These are phyloP conservation scores for Zaprionus camerounensis DNA, from an alignment of 1,140 invertebrate species.

Conservation along the genomic window DNA sequence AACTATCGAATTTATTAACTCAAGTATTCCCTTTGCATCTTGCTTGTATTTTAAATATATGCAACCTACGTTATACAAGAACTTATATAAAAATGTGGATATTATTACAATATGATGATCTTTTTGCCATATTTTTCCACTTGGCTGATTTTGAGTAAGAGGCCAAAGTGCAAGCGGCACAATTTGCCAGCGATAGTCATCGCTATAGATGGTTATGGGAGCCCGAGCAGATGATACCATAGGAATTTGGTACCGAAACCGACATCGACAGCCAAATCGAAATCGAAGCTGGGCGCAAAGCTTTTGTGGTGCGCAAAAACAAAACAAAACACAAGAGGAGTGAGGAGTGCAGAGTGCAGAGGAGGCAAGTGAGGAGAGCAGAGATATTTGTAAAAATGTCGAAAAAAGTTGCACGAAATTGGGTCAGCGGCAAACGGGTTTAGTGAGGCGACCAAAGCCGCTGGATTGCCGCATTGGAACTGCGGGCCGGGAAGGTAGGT, in stretches of 20 bases:
- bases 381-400: conserved; percentile 68
- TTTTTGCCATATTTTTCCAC: conserved; percentile 5
- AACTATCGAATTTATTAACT: too few relatives aligned
- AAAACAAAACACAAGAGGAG: not conserved
- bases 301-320: not conserved
- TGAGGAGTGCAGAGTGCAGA: not conserved
- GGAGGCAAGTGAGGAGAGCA: not conserved
- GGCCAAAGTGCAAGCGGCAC: conserved; percentile 41
- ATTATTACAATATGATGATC: not conserved
- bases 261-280: not conserved
- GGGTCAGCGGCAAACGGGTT: conserved; percentile 76
- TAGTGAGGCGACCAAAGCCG: conserved; percentile 25
- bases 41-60: too few relatives aligned
- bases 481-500: conserved; percentile 1
- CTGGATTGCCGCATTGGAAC: not conserved
- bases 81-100: too few relatives aligned
- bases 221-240: not conserved
- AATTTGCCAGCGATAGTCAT: not conserved
- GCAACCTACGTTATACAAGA: too few relatives aligned
- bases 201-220: conserved; percentile 2
- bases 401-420: conserved; percentile 71
- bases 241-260: not conserved
- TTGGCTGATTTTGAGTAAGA: conserved; percentile 59
- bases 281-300: conserved; percentile 1
- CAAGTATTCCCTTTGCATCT: too few relatives aligned